These are phyloP conservation scores for Panzeria rudis DNA, from an alignment of 2,888 invertebrate species.

Conservation along the genomic window DNA sequence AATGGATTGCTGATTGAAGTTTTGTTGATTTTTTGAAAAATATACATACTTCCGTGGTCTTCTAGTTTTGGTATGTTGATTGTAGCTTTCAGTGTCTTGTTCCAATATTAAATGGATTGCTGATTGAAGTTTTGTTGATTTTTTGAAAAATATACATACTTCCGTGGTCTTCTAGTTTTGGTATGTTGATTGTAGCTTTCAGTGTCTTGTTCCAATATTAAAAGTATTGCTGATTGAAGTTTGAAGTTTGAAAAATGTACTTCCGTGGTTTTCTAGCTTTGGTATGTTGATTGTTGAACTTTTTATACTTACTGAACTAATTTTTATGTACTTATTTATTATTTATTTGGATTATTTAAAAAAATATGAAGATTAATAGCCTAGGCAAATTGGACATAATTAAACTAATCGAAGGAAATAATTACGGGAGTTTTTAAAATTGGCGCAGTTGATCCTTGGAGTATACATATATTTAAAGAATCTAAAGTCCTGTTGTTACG, in stretches of 20 bases:
- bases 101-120: constrained; percentile 7
- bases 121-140: background rate
- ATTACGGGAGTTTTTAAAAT: too few relatives aligned
- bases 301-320: background rate
- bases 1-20: constrained; percentile 15
- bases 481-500: too few relatives aligned
- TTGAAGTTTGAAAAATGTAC: background rate
- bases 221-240: constrained; percentile 16
- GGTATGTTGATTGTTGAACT: constrained; percentile 55
- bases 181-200: constrained; percentile 61
- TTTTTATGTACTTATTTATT: too few relatives aligned
- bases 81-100: constrained; percentile 19
- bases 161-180: background rate
- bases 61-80: constrained; percentile 50
- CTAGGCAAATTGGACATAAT: too few relatives aligned
- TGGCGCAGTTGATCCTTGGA: too few relatives aligned
- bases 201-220: background rate
- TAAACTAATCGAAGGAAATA: too few relatives aligned
- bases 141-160: background rate
- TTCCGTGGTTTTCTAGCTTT: background rate
- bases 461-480: too few relatives aligned
- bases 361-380: too few relatives aligned
- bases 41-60: background rate
- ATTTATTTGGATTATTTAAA: too few relatives aligned
- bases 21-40: background rate